Evolutionary conservation across 2,113 vertebrate genomes (phyloP).

Genomic region (Formicarius rufipectus): DNA sequence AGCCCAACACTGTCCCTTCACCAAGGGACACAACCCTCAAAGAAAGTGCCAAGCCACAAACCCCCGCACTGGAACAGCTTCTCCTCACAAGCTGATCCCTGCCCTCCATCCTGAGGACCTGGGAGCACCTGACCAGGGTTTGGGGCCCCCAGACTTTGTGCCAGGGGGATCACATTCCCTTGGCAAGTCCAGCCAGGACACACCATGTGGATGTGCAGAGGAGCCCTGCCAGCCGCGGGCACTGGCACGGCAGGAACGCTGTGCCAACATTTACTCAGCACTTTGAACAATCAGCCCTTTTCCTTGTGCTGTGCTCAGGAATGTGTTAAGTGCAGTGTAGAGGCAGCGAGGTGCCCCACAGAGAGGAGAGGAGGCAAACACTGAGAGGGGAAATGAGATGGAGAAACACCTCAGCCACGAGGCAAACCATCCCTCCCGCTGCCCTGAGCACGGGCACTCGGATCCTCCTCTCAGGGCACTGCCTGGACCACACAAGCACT

Average conservation of each 20-base stretch:
- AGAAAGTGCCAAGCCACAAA: neutral
- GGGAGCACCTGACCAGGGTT: neutral
- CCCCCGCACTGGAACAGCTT: accelerated
- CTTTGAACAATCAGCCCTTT: neutral
- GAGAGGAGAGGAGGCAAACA: neutral
- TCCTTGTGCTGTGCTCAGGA: neutral
- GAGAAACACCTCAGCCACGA: neutral
- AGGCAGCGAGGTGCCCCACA: neutral
- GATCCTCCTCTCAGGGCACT: neutral
- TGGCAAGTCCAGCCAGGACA: accelerated
- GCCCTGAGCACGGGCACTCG: neutral
- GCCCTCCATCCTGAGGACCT: neutral
- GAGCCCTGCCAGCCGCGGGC: neutral
- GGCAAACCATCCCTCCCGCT: neutral
- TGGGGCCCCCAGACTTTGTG: neutral
- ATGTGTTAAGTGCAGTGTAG: neutral
- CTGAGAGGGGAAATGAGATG: neutral
- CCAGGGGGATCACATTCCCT: neutral
- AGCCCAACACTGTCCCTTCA: neutral
- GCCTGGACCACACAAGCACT: neutral
- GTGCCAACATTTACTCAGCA: neutral
- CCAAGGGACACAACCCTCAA: neutral
- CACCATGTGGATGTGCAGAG: neutral
- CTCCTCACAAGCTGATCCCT: accelerated
- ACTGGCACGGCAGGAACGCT: accelerated